Evolutionary conservation across 1,140 invertebrate species (phyloP).

Genomic region (Aphaenogaster ashmeadi): DNA sequence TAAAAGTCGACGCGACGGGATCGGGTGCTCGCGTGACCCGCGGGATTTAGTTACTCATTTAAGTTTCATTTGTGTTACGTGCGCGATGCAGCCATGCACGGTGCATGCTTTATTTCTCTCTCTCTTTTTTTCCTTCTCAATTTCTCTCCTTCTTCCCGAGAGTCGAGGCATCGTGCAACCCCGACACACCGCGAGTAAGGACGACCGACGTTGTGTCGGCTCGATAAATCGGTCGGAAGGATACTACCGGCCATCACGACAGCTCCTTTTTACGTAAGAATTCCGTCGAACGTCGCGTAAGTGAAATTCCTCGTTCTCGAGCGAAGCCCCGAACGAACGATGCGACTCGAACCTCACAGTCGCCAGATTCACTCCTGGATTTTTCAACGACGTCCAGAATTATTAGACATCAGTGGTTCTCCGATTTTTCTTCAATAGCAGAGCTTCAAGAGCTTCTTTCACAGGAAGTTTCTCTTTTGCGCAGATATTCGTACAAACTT

Average conservation of each 20-base stretch:
- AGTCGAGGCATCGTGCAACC: conserved; percentile 22
- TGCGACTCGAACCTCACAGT: not conserved
- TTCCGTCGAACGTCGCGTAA: conserved; percentile 36
- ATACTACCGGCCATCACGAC: conserved; percentile 66
- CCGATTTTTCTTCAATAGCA: not conserved
- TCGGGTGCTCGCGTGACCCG: conserved; percentile 67
- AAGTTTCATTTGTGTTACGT: conserved; percentile 76
- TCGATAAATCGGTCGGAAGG: conserved; percentile 63
- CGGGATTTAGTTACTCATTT: conserved; percentile 75
- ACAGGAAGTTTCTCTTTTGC: not conserved
- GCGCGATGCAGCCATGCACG: conserved; percentile 44
- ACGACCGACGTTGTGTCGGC: conserved; percentile 50
- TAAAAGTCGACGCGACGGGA: conserved; percentile 52
- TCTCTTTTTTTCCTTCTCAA: not conserved
- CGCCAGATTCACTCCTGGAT: conserved; percentile 15
- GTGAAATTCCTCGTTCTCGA: conserved; percentile 43
- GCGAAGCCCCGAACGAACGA: conserved; percentile 8
- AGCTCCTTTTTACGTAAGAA: conserved; percentile 55
- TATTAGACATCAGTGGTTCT: not conserved
- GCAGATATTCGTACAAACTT: not conserved
- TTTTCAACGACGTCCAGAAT: conserved; percentile 10
- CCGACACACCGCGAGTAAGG: conserved; percentile 59
- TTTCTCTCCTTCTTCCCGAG: not conserved
- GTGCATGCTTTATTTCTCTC: conserved; percentile 22
- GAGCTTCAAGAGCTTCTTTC: too few species aligned